Evolutionary conservation across 2,888 invertebrate genomes (phyloP), one percentile per base, ranked within the genome.

Genomic region (Corbicula japonica): DNA sequence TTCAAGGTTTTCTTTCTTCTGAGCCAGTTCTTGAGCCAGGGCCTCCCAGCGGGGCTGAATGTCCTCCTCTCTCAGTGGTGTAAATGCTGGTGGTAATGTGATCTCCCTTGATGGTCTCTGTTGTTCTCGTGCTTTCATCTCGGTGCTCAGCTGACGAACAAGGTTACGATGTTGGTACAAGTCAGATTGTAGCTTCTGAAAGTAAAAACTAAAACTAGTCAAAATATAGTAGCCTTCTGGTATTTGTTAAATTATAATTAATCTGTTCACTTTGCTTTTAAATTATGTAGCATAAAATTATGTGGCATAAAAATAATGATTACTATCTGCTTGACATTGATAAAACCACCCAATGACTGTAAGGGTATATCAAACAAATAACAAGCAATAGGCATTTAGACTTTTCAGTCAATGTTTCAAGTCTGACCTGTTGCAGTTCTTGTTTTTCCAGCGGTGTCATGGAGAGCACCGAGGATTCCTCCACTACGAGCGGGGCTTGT

Each of bases 121-220:
- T 21, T 63, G 60, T 21, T 82, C 78, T 15, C 74, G 32, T 0
- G 76, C 56, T 48, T 80, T 65, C 79, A 83, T 78, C 58, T 83
- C 84, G 28, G 83, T 68, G 58, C 82, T 84, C 71, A 84, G 73
- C 70, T 88, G 88, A 18, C 83, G 77, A 4, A 91, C 80, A 32
- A 91, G 79, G 65, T 88, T 88, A 23, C 81, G 71, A 77, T 91
- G 91, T 30, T 89, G 85, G 30, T 71, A 82, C 28, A 89, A 73
- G 58, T 90, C 91, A 32, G 87, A 85, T 41, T 87, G 87, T 48
- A 91, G 74, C 63, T 88, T 87, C 89, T 89, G 79, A 8, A 73
- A 80, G 48, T 54, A 21, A 1, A 56, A 32, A 12, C 41, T 12
- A 8, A 38, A 12, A 12, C 18, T 38, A 38, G 8, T 38, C 10